These are phyloP conservation scores for Anarrhichthys ocellatus DNA, from an alignment of 2,113 vertebrate species.

Conservation along the genomic window DNA sequence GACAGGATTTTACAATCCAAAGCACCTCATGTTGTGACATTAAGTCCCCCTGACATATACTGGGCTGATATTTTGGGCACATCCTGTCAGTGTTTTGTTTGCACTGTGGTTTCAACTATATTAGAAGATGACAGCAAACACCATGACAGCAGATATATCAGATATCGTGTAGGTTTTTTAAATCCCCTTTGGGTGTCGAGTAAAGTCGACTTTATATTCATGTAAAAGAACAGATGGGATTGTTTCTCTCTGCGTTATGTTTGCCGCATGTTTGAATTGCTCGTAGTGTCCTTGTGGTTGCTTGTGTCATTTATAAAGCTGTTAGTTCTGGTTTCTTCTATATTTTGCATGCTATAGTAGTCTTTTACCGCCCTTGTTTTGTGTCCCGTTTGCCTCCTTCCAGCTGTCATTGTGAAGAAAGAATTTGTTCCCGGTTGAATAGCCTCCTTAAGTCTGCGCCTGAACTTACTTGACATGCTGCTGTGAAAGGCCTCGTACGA, in stretches of 20 bases:
- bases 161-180: background rate
- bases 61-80: background rate
- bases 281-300: background rate
- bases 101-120: background rate
- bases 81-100: conserved; percentile 18
- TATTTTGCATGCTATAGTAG: background rate
- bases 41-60: background rate
- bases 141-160: background rate
- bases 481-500: conserved; percentile 7
- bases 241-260: conserved; percentile 1
- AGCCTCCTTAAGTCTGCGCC: background rate
- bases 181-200: too few species aligned
- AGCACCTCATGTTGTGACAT: conserved; percentile 14
- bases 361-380: background rate
- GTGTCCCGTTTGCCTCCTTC: background rate
- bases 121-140: background rate
- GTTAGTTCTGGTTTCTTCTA: background rate
- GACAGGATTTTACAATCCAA: background rate
- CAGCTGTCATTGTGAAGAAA: conserved; percentile 27
- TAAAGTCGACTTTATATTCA: background rate
- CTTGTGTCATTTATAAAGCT: background rate
- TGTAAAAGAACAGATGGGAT: background rate
- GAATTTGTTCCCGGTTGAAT: conserved; percentile 17
- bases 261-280: conserved; percentile 3
- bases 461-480: conserved; percentile 39